phyloP scores from a whole-genome alignment of 2,797 vertebrate genomes.

The Hemitrygon akajei region DNA sequence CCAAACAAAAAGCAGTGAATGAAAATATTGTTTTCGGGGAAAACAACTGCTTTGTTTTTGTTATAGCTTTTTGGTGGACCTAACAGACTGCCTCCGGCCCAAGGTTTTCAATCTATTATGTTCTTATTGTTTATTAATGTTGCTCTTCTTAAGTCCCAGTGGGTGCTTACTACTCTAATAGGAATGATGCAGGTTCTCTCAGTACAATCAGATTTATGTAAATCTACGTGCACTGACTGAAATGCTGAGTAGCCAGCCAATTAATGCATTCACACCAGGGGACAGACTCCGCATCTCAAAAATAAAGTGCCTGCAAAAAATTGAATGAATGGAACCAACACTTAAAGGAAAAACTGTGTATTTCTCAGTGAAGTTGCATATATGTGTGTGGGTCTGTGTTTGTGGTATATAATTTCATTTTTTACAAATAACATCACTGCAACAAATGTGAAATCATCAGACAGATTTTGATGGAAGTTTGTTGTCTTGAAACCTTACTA shows the following conservation, averaged over 20 bases:
- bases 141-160: neutral
- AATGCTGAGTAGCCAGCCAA: neutral
- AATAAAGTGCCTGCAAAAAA: neutral
- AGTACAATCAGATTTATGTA: constrained; percentile 8
- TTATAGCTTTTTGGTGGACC: neutral
- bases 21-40: neutral
- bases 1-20: neutral
- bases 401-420: too few relatives aligned
- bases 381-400: too few relatives aligned
- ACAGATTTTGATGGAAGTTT: too few relatives aligned
- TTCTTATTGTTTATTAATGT: constrained; percentile 17
- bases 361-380: neutral
- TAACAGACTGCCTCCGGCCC: neutral
- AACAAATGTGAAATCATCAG: neutral
- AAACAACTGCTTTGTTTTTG: neutral
- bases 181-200: neutral
- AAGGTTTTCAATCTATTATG: neutral
- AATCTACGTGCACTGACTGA: neutral
- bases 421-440: neutral
- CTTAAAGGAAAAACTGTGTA: neutral
- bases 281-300: neutral
- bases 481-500: too few relatives aligned
- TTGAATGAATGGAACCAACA: neutral
- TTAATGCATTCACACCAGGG: neutral
- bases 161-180: neutral